These are phyloP conservation scores for Helicoverpa zea DNA, from an alignment of 1,140 invertebrate species.

Conservation along the genomic window DNA sequence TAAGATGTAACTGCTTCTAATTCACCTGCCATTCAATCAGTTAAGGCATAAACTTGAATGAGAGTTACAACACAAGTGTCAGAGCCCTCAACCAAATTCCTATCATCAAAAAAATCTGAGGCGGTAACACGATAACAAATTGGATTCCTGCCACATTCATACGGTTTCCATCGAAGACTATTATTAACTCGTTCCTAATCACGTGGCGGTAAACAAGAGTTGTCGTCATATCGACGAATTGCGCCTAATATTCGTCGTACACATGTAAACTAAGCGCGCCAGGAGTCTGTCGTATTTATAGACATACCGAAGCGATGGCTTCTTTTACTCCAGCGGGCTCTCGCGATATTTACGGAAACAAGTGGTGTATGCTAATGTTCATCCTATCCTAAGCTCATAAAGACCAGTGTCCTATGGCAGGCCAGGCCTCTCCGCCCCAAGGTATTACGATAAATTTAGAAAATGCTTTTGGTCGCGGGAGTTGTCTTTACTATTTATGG, in stretches of 20 bases:
- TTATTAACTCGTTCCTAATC: slow-evolving; percentile 31
- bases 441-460: slow-evolving; percentile 77
- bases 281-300: slow-evolving; percentile 77
- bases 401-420: slow-evolving; percentile 60
- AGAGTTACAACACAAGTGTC: not conserved
- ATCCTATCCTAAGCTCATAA: slow-evolving; percentile 52
- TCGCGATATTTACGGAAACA: slow-evolving; percentile 73
- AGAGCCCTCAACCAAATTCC: slow-evolving; percentile 20
- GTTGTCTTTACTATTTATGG: slow-evolving; percentile 85
- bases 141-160: slow-evolving; percentile 37
- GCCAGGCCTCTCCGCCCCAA: slow-evolving; percentile 52
- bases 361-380: slow-evolving; percentile 53
- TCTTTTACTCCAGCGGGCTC: slow-evolving; percentile 59
- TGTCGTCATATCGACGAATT: slow-evolving; percentile 41
- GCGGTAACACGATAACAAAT: slow-evolving; percentile 23
- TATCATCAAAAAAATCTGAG: slow-evolving; percentile 33
- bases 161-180: slow-evolving; percentile 1
- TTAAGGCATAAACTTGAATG: slow-evolving; percentile 30
- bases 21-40: slow-evolving; percentile 14
- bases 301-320: slow-evolving; percentile 60
- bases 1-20: slow-evolving; percentile 9
- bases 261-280: slow-evolving; percentile 61
- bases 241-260: slow-evolving; percentile 35
- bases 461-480: slow-evolving; percentile 76
- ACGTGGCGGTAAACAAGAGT: slow-evolving; percentile 40